These are phyloP conservation scores for Oostethus manadensis DNA, from an alignment of 2,113 vertebrate species.

Conservation along the genomic window DNA sequence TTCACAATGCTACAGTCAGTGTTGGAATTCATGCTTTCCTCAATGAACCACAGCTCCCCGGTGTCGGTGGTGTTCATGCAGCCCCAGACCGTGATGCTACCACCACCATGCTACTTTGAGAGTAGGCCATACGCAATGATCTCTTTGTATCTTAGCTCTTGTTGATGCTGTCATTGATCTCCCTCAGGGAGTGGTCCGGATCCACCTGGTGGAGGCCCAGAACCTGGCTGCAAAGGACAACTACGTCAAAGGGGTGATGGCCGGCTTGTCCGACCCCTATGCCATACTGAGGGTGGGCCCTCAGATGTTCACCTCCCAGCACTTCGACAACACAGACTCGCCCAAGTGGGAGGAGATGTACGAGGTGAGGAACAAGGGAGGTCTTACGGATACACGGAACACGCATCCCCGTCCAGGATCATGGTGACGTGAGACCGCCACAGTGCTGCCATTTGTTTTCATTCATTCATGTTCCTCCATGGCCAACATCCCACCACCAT, in stretches of 20 bases:
- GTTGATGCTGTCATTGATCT: not conserved
- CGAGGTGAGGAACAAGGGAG: slow-evolving; percentile 72
- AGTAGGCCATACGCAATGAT: too few species aligned
- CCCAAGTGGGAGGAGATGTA: slow-evolving; percentile 88
- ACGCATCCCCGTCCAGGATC: not conserved
- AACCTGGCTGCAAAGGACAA: slow-evolving; percentile 82
- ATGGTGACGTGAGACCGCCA: too few species aligned
- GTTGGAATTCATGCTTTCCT: too few species aligned
- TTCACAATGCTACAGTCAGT: too few species aligned
- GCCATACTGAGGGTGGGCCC: slow-evolving; percentile 84
- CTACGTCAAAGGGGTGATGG: slow-evolving; percentile 83
- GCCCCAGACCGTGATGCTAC: too few species aligned
- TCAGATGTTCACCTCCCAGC: slow-evolving; percentile 82
- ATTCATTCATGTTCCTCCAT: slow-evolving; percentile 14
- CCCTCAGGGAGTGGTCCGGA: slow-evolving; percentile 83
- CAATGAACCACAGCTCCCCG: too few species aligned
- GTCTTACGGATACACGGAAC: not conserved
- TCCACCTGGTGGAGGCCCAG: slow-evolving; percentile 80
- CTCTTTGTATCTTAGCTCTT: not conserved
- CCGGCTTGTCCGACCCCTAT: slow-evolving; percentile 89
- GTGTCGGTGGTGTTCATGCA: not conserved
- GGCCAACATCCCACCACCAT: slow-evolving; percentile 1
- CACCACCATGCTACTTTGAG: too few species aligned
- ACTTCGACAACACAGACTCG: slow-evolving; percentile 78
- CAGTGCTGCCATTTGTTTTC: slow-evolving; percentile 11